phyloP scores from a whole-genome alignment of 2,113 vertebrate species.

The Enhydra lutris region DNA sequence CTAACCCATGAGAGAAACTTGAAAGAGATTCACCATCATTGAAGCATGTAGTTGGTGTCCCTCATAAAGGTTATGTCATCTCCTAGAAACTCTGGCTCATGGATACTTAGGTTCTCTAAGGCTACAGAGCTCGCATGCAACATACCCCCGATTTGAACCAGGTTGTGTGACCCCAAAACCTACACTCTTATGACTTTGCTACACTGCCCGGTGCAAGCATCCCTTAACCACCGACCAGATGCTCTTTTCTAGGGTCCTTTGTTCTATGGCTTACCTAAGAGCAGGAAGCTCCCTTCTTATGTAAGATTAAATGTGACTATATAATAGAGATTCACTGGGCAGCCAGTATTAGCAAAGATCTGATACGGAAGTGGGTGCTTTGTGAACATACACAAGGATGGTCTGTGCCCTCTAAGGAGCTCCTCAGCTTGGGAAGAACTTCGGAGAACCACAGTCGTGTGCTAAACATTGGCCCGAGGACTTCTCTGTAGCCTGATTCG shows the following conservation, averaged over 20 bases:
- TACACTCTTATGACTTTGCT: not conserved
- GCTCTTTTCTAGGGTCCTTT: not conserved
- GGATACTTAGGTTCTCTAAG: not conserved
- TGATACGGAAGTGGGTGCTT: not conserved
- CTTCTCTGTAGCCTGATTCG: no score
- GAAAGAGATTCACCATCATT: accelerated
- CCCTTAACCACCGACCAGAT: not conserved
- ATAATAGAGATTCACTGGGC: not conserved
- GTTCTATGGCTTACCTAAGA: not conserved
- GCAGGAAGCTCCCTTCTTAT: not conserved
- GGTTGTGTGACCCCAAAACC: not conserved
- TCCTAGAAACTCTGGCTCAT: not conserved
- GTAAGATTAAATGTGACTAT: not conserved
- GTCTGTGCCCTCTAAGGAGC: not conserved
- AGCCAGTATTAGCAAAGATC: not conserved
- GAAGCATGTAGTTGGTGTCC: accelerated
- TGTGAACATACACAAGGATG: not conserved
- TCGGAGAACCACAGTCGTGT: no score
- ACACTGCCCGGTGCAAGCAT: not conserved
- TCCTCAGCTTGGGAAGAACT: not conserved
- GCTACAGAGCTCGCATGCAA: not conserved
- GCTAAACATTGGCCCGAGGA: accelerated
- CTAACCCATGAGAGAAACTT: not conserved
- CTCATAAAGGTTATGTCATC: not conserved
- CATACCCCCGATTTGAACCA: not conserved